Evolutionary conservation across 2,797 vertebrate species (phyloP), one percentile per base, ranked within the genome.

Genomic region (Tapera naevia): DNA sequence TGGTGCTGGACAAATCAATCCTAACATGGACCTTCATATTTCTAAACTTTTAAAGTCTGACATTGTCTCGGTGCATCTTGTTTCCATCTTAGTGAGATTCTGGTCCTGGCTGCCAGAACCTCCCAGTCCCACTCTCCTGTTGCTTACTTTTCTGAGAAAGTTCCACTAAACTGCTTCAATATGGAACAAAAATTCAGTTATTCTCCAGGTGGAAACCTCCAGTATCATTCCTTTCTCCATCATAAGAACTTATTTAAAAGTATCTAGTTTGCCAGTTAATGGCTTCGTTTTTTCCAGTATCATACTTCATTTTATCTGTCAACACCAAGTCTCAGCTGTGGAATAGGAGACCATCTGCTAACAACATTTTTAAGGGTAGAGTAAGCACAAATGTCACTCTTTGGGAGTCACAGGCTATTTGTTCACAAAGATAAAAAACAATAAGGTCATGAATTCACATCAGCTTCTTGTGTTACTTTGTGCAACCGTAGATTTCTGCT

Each of bases 301-400:
- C 53, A 41, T 22, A 10, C 70, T 91, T 85, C 35, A 5, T 35
- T 93, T 79, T 85, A 76, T 70, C 79, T 95, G 78, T 90, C 86
- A 96, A 71, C 86, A 94, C 71, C 41, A 46, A 67, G 28, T 85
- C 74, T 82, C 67, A 84, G n/a, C 89, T 78, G 78, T 90, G 83
- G 93, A 80, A 78, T 87, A 96, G 80, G 32, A 91, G 60, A 94
- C 94, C 89, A 95, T 95, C 94, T 96, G 95, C 87, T 94, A 93
- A 78, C 61, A 57, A 14, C 76, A 79, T 91, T 95, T 95, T 86
- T 90, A 88, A 82, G 91, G 53, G 37, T 76, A 90, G 76, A 57
- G 70, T 86, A 80, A 94, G 83, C 87, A 76, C 67, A 80, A 89
- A 91, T 90, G 67, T 65, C 88, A 70, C 62, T 95, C 71, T 82